Base-by-base conservation (phyloP, 2,888 invertebrate species). In the Ischnura elegans region DNA sequence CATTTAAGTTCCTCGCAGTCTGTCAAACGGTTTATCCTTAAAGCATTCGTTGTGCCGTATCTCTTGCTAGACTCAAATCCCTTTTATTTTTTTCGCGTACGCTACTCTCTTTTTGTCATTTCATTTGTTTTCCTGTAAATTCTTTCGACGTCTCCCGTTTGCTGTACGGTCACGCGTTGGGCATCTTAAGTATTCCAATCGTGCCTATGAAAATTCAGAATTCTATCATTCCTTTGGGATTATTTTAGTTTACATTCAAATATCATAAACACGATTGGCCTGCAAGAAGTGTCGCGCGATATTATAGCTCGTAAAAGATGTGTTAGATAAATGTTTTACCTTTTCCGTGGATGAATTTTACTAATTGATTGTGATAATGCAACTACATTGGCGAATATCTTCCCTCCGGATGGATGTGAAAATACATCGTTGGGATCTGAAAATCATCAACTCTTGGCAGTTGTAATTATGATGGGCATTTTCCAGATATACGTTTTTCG, bases 121-220 rank as follows among this genome's bases (percentile, higher is more conserved):
- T 36, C 76, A 36, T 76, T 76, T 76, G 76, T 76, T 76, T 76
- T 76, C 29, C n/a, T 66, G n/a, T 8, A 76, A 76, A 36, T 76
- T 36, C 76, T 6, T 76, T 29, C 76, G 36, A 13, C 76, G 3
- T 76, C 21, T 76, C 29, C 76, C 76, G 76, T 76, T 76, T 76
- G 16, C 10, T 25, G 76, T 76, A 36, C 76, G 76, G 76, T 76
- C 76, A 36, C 61, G 25, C 61, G 25, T 61, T 16, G 61, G 13
- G 36, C 76, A 76, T 29, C 36, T 8, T 76, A 36, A 29, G 76
- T 25, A 25, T 61, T 61, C 61, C 8, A 0, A 61, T 76, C 76
- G 10, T 29, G 29, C 76, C 25, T 2, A 5, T 10, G 51, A 19
- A 51, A 51, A 51, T 51, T 51, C n/a, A n/a, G n/a, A n/a, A n/a